A percentile compares a stretch with the other conserved stretches of the same genome.
Evolutionary conservation across 2,888 invertebrate genomes (phyloP).

Genomic region (Caenorhabditis afra): DNA sequence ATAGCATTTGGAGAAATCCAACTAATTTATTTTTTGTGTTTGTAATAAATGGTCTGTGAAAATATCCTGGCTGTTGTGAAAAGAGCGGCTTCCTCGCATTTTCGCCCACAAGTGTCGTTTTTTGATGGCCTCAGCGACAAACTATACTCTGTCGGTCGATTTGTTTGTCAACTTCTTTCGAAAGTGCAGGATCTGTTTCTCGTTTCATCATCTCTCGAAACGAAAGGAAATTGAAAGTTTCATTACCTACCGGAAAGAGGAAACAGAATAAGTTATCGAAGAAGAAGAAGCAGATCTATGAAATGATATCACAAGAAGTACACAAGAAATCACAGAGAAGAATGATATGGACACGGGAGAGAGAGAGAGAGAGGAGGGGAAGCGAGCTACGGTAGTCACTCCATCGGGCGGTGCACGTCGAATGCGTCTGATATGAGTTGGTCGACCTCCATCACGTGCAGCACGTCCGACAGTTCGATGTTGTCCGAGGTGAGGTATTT

Average conservation of each 20-base stretch:
- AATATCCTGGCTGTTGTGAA: background rate
- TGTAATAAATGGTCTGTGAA: slow-evolving; percentile 35
- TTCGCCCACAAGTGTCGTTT: background rate
- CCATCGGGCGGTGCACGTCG: slow-evolving; percentile 49
- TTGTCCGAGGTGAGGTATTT: slow-evolving; percentile 62
- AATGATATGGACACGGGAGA: slow-evolving; percentile 46
- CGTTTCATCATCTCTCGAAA: slow-evolving; percentile 15
- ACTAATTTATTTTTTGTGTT: slow-evolving; percentile 16
- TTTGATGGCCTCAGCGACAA: slow-evolving; percentile 4
- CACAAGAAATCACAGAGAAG: slow-evolving; percentile 37
- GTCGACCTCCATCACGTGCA: slow-evolving; percentile 62
- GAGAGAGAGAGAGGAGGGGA: no score
- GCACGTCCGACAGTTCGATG: slow-evolving; percentile 61
- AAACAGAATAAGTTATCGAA: slow-evolving; percentile 30
- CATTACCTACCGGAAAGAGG: background rate
- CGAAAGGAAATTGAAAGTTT: slow-evolving; percentile 1
- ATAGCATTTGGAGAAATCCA: slow-evolving; percentile 5
- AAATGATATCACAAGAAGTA: slow-evolving; percentile 37
- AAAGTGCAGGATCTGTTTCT: slow-evolving; percentile 20
- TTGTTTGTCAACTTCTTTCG: slow-evolving; percentile 15
- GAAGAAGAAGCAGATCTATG: slow-evolving; percentile 18
- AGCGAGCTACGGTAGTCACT: slow-evolving; percentile 10
- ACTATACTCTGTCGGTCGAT: background rate
- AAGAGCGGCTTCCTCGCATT: background rate
- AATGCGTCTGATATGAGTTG: slow-evolving; percentile 44